Conservation (phyloP, 1,140 invertebrate genomes). For the Drosophila quadrilineata region DNA sequence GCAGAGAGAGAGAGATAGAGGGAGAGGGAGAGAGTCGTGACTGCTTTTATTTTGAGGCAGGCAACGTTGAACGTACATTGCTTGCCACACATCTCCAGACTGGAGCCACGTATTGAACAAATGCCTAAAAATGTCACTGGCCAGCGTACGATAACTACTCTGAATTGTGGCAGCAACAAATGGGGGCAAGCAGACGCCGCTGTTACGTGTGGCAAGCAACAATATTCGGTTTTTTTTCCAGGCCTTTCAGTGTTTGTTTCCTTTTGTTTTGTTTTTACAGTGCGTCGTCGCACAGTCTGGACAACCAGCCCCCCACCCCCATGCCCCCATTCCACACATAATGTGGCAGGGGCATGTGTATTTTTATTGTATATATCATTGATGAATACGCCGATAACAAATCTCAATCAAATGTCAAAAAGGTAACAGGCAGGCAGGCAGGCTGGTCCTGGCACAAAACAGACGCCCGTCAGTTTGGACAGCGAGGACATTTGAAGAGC, state of each 20-base stretch:
- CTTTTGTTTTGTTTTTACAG: conserved; percentile 27
- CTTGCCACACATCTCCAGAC: conserved; percentile 2
- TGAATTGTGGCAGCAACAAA: conserved; percentile 45
- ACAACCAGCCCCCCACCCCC: conserved; percentile 4
- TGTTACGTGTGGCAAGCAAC: no score
- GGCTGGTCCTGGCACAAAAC: no score
- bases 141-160: conserved; percentile 66
- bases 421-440: conserved; percentile 80
- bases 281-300: conserved; percentile 53
- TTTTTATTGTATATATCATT: conserved; percentile 81
- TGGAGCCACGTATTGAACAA: conserved; percentile 29
- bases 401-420: conserved; percentile 82
- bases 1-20: no score
- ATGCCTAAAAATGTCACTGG: conserved; percentile 73
- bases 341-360: conserved; percentile 42
- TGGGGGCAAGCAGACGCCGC: not conserved
- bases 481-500: conserved; percentile 20
- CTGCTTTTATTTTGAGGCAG: not conserved
- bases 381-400: conserved; percentile 81
- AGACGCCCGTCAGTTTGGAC: conserved; percentile 20
- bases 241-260: not conserved
- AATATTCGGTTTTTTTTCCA: not conserved
- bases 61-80: not conserved
- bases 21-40: conserved; percentile 1
- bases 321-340: not conserved